phyloP scores from a whole-genome alignment of 2,113 vertebrate genomes.

The Glaucidium brasilianum region DNA sequence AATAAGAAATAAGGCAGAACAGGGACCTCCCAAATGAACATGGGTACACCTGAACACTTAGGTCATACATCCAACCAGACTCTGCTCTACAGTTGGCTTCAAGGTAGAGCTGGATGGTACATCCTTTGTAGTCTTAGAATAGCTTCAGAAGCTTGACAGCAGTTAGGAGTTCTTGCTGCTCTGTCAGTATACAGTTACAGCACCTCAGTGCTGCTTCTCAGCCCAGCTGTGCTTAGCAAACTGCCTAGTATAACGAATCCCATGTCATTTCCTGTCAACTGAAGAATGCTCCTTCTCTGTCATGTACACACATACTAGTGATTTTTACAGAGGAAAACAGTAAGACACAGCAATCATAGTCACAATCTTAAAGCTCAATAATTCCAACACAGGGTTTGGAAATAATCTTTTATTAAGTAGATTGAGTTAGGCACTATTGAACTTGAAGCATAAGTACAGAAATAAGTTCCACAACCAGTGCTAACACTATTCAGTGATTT shows the following conservation, averaged over 20 bases:
- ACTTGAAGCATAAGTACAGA: not conserved
- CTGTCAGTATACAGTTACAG: not conserved
- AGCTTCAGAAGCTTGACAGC: not conserved
- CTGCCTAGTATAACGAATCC: not conserved
- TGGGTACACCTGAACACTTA: not conserved
- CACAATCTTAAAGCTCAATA: not conserved
- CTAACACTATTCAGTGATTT: not conserved
- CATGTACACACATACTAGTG: fast-evolving
- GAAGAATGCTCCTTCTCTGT: not conserved
- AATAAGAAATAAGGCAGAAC: not conserved
- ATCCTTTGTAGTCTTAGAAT: not conserved
- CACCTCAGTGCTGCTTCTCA: not conserved
- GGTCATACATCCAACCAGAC: not conserved
- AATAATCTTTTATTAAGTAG: slow-evolving; percentile 41
- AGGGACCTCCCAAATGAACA: not conserved
- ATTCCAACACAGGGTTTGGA: not conserved
- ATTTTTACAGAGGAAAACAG: not conserved
- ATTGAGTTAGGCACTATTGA: not conserved
- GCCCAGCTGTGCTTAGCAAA: not conserved
- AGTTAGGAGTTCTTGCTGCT: not conserved
- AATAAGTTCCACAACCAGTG: not conserved
- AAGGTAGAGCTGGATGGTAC: not conserved
- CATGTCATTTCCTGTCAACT: not conserved
- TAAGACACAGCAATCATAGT: not conserved
- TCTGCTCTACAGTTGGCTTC: not conserved